These are phyloP conservation scores for Montipora sp. DNA, from an alignment of 64 coral and sea anemone genomes.

Conservation along the genomic window DNA sequence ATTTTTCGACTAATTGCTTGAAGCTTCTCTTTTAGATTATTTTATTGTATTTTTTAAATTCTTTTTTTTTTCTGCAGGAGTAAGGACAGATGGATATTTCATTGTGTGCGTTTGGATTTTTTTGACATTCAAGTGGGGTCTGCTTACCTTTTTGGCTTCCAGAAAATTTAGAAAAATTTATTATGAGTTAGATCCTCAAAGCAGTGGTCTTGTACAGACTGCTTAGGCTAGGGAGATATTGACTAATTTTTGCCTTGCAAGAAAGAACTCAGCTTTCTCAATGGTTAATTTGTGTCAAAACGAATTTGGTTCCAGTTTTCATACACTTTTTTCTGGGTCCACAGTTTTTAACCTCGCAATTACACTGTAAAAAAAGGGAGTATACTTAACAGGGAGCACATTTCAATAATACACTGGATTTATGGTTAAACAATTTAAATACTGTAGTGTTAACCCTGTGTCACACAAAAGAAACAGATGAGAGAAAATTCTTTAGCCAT, in stretches of 20 bases:
- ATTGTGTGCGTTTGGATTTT: slow-evolving; percentile 81
- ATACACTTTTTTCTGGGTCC: too few species aligned
- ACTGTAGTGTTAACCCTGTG: too few species aligned
- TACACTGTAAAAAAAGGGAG: too few species aligned
- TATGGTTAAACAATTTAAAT: too few species aligned
- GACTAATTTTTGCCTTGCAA: neutral
- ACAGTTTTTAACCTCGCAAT: too few species aligned
- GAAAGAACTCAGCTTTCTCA: neutral
- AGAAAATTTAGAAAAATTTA: slow-evolving; percentile 67
- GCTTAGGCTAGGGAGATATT: neutral
- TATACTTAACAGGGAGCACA: too few species aligned
- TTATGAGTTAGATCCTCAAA: slow-evolving; percentile 39
- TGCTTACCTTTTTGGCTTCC: slow-evolving; percentile 53
- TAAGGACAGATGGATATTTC: slow-evolving; percentile 56
- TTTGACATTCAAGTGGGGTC: slow-evolving; percentile 88
- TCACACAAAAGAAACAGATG: too few species aligned
- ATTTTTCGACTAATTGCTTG: neutral
- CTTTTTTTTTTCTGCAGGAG: slow-evolving; percentile 40
- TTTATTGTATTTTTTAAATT: neutral
- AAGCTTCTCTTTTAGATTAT: neutral
- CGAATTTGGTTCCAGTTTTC: neutral
- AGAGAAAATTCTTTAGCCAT: too few species aligned
- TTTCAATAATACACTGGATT: too few species aligned
- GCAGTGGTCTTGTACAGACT: neutral
- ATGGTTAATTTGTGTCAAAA: neutral